Conservation (phyloP, 2,113 vertebrate genomes). For the Leucoraja erinaceus region DNA sequence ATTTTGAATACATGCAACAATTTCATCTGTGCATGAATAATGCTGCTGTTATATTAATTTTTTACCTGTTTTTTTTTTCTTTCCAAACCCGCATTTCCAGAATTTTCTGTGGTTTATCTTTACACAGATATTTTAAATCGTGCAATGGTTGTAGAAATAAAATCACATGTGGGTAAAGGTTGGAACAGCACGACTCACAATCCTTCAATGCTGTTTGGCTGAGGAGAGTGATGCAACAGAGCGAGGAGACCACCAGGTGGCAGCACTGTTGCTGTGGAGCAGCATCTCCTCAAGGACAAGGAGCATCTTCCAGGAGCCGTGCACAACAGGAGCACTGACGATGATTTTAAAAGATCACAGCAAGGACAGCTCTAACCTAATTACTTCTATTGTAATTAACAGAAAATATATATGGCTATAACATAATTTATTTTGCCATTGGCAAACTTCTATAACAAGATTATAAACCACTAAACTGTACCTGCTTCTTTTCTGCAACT, state of each 20-base stretch:
- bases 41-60: too few relatives aligned
- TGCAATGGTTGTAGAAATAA: background rate
- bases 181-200: background rate
- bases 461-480: background rate
- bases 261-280: background rate
- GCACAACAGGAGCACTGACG: background rate
- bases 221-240: background rate
- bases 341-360: background rate
- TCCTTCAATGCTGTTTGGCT: background rate
- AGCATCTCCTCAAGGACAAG: background rate
- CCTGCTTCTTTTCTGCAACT: background rate
- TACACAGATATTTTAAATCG: background rate
- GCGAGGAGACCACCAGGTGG: background rate
- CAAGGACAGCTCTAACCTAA: background rate
- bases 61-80: too few relatives aligned
- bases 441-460: background rate
- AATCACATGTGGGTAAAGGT: background rate
- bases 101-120: background rate
- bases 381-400: constrained; percentile 25
- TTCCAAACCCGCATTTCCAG: background rate
- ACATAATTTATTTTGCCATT: constrained; percentile 14
- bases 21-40: background rate
- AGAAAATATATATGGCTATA: constrained; percentile 9
- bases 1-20: background rate
- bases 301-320: background rate